Conservation (phyloP, 2,888 invertebrate genomes). For the Acronicta leporina region DNA sequence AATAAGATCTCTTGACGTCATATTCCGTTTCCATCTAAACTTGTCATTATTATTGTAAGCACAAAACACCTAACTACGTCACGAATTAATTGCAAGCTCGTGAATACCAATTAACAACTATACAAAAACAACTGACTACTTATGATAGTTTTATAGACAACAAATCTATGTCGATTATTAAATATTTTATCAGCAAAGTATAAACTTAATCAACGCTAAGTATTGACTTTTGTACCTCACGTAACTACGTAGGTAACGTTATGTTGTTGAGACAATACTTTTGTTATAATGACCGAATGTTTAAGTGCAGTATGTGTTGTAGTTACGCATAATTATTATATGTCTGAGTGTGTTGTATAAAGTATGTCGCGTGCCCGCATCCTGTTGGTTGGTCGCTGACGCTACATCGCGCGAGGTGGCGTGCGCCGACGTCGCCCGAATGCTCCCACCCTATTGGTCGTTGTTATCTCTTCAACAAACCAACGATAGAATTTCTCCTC, state of each 20-base stretch:
- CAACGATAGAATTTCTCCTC: constrained; percentile 85
- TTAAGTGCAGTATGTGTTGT: constrained; percentile 57
- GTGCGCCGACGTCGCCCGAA: constrained; percentile 75
- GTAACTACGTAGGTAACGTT: constrained; percentile 13
- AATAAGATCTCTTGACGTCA: constrained; percentile 53
- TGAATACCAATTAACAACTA: constrained; percentile 40
- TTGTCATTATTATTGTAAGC: constrained; percentile 42
- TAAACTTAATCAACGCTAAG: constrained; percentile 19
- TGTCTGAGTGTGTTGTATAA: constrained; percentile 53
- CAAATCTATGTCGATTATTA: constrained; percentile 7
- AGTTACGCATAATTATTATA: constrained; percentile 20
- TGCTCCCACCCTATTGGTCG: constrained; percentile 80
- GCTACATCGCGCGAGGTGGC: constrained; percentile 83
- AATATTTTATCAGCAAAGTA: constrained; percentile 26
- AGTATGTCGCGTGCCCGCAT: constrained; percentile 81
- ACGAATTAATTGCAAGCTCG: constrained; percentile 49
- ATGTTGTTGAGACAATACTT: constrained; percentile 31
- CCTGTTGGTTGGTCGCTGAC: constrained; percentile 85
- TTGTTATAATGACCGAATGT: constrained; percentile 63
- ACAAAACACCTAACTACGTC: constrained; percentile 47
- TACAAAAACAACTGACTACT: constrained; percentile 35
- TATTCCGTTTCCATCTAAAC: constrained; percentile 47
- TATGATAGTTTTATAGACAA: constrained; percentile 30
- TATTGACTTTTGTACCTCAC: constrained; percentile 34
- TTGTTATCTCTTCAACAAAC: constrained; percentile 79